Evolutionary conservation across 2,797 vertebrate species (phyloP).

Genomic region (Pempheris klunzingeri): DNA sequence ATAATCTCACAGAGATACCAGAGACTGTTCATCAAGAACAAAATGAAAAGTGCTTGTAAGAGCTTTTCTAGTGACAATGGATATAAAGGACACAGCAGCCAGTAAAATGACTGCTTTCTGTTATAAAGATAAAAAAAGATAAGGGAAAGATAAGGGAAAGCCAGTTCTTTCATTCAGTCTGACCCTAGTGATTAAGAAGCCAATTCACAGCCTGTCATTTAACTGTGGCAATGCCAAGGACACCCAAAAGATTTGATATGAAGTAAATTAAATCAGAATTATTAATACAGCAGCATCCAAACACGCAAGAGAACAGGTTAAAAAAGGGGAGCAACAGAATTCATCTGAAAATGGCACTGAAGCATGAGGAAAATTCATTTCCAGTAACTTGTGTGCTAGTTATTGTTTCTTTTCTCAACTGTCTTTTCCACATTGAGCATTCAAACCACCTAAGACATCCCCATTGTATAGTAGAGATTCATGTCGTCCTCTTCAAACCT

Average conservation of each 20-base stretch:
- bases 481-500: constrained; percentile 14
- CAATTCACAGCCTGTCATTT: constrained; percentile 58
- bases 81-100: constrained; percentile 41
- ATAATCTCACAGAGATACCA: constrained; percentile 41
- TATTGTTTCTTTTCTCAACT: constrained; percentile 25
- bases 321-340: not conserved
- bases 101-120: constrained; percentile 58
- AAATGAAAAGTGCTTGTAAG: constrained; percentile 68
- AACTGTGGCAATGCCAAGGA: constrained; percentile 32
- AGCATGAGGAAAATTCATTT: not conserved
- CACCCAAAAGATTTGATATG: constrained; percentile 1
- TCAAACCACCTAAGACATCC: constrained; percentile 44
- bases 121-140: constrained; percentile 67
- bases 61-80: constrained; percentile 63
- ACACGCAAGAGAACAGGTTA: not conserved
- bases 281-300: not conserved
- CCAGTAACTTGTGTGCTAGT: not conserved
- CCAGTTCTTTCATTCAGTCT: constrained; percentile 51
- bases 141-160: constrained; percentile 75
- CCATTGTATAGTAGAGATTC: constrained; percentile 8
- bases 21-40: constrained; percentile 43
- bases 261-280: not conserved
- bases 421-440: constrained; percentile 22
- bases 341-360: not conserved
- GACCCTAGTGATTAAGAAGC: constrained; percentile 64